Evolutionary conservation across 2,797 vertebrate genomes (phyloP), one percentile per base, ranked within the genome.

Genomic region (Lindbergichthys nudifrons): DNA sequence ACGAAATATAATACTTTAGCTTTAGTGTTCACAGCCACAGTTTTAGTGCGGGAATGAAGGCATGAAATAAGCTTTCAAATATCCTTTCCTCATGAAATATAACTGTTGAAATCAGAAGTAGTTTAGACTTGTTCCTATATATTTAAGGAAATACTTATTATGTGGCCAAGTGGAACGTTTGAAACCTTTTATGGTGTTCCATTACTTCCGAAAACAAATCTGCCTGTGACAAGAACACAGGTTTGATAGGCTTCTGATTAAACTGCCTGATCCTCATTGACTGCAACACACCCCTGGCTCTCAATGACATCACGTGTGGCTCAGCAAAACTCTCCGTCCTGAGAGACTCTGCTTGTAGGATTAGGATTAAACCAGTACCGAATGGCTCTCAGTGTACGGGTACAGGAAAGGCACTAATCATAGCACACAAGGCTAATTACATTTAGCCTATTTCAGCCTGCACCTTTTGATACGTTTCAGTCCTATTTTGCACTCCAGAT

Each of bases 331-430:
- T 60, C 73, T 69, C 67, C 1, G 16, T 74, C 77, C 73, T 75
- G 30, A 58, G 65, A 82, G 80, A 80, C 80, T 84, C 89, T 90
- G 68, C 67, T 62, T 19, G 63, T 47, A 46, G 87, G 88, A 93
- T 93, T 92, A 93, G 93, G 90, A 90, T 89, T 91, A 88, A 81
- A 85, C 50, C 70, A 19, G 72, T 67, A 59, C 62, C 7, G 8
- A 80, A 77, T 76, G 66, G 75, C 72, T 85, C 83, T 87, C 78
- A 45, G 48, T 76, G 84, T 73, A 63, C 80, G 47, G 11, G 77
- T 50, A 70, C 64, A 77, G 65, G 68, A 56, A 50, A 30, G 39
- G 67, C 56, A 42, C 64, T 84, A 81, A 82, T 88, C 70, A 79
- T 30, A 65, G 60, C 26, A 3, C 79, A 77, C 57, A 59, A 45